Evolutionary conservation across 2,888 invertebrate species (phyloP), one percentile per base, ranked within the genome.

Genomic region (Cancer borealis): DNA sequence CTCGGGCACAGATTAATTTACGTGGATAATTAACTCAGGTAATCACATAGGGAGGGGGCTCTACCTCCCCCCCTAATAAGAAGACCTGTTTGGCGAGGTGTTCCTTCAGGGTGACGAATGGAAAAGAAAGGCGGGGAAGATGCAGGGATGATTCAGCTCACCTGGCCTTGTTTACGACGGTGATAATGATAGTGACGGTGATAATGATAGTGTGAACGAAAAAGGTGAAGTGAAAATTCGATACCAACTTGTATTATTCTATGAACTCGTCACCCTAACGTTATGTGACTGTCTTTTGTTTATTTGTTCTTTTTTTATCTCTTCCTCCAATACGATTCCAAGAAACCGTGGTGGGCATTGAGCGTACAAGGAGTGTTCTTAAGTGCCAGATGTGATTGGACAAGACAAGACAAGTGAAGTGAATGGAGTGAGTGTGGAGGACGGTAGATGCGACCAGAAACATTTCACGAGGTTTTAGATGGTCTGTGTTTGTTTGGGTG

Each of bases 1-100:
- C 84, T 39, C 39, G 3, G 39, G 84, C 39, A 14, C 84, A 84
- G 84, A 84, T 84, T 84, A 84, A 84, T 84, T 84, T 84, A 84
- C 84, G 39, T 84, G 39, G 84, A 84, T 84, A 39, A 84, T 84
- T 84, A 84, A 84, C 84, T 39, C 14, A 10, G 84, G 84, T 84
- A 84, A 84, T 84, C 39, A 84, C 1, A 39, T n/a, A 39, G 30
- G 84, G 17, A 39, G 84, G 26, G 17, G 12, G 12, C 54, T 54
- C 66, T 17, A 17, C 66, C 66, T 73, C 73, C 73, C 26, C 73
- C 8, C n/a, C n/a, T 73, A 6, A 73, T n/a, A 73, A 73, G 26
- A 26, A 5, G 73, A 73, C 8, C 2, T 73, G 26, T 73, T 73
- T 73, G 73, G 26, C 26, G 73, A 73, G 54, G 8, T 73, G 21